Evolutionary conservation across 2,888 invertebrate species (phyloP), one percentile per base, ranked within the genome.

Genomic region (Cephus spinipes): DNA sequence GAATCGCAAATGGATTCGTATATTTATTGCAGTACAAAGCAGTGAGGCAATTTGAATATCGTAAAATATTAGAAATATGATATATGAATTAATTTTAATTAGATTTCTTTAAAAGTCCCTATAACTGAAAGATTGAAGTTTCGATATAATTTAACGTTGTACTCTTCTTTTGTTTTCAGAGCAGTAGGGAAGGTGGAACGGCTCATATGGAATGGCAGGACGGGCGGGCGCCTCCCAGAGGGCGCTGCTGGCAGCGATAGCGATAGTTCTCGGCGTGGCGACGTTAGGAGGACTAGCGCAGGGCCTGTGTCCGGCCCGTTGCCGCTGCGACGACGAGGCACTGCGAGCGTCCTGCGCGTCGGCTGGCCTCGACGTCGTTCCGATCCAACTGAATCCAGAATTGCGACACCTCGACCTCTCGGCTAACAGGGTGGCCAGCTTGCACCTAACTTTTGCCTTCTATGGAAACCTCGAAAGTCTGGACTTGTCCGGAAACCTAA

Each of bases 301-400:
- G 86, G 94, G 94, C 79, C 94, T 96, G 82, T 97, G 97, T 90
- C 97, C 97, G 75, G 94, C 95, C 79, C 95, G 95, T 86, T 97
- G 97, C 92, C 93, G 94, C 82, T 97, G 97, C 93, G 95, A 96
- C 93, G 97, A 97, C 91, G 94, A 95, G 76, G 92, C 94, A 83
- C 94, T 96, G 82, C 94, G 94, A 79, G 96, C 96, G 36, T 94
- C 95, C 83, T 97, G 97, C 91, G 95, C 95, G 84, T 94, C 94
- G 87, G 96, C 96, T 77, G 94, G 94, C 81, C 94, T 97, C 83
- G 96, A 96, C 90, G 95, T 96, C 86, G 96, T 97, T 77, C 97
- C 97, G 80, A 97, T 97, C 86, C 97, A 97, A 90, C 93, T 97
- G 84, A 97, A 97, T 92, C 98, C 98, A 69, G 96, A 96, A 90